Evolutionary conservation across 2,113 vertebrate species (phyloP).

Genomic region (Mobula birostris): DNA sequence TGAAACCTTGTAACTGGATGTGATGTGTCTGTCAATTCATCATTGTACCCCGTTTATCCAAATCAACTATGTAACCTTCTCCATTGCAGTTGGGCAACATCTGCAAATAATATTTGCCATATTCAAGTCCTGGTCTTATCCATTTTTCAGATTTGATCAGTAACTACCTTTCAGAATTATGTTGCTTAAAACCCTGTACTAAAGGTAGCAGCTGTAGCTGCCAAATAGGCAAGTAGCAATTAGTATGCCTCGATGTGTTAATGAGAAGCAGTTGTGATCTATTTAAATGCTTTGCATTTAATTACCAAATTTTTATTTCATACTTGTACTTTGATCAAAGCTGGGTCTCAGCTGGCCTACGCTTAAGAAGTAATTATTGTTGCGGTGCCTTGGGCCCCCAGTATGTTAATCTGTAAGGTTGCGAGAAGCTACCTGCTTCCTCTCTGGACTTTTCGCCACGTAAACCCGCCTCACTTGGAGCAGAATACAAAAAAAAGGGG

Average conservation of each 20-base stretch:
- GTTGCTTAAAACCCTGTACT: background rate
- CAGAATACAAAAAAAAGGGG: background rate
- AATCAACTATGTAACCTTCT: background rate
- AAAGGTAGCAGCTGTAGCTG: background rate
- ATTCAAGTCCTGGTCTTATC: background rate
- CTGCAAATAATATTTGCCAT: background rate
- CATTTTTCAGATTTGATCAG: background rate
- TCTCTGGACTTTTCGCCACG: background rate
- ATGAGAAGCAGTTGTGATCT: background rate
- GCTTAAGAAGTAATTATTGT: background rate
- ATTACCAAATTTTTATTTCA: constrained; percentile 4
- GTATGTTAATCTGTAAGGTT: background rate
- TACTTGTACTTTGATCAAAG: background rate
- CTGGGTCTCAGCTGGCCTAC: constrained; percentile 1
- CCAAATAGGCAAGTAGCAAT: background rate
- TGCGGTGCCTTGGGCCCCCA: background rate
- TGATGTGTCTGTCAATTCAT: too few relatives aligned
- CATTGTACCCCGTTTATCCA: background rate
- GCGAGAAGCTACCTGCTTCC: background rate
- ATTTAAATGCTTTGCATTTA: background rate
- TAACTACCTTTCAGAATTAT: background rate
- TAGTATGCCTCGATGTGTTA: background rate
- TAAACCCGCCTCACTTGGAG: background rate
- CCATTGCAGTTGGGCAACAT: background rate
- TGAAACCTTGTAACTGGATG: too few relatives aligned